Evolutionary conservation across 2,113 vertebrate genomes (phyloP).

Genomic region (Oncorhynchus mykiss): DNA sequence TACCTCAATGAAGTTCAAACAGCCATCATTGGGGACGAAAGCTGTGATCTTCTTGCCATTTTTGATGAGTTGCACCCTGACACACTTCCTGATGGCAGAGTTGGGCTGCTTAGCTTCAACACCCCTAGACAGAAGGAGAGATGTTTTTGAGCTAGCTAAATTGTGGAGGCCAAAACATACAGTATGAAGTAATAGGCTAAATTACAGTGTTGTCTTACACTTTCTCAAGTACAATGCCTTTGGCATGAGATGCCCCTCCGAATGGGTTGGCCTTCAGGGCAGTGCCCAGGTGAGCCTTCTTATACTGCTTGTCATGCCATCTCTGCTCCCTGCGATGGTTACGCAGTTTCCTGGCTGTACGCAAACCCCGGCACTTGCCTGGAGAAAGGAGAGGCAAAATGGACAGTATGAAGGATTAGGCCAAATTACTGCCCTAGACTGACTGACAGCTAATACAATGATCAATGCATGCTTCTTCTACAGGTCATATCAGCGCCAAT

Average conservation of each 20-base stretch:
- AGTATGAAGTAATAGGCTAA: background rate
- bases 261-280: constrained; percentile 97
- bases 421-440: no score
- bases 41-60: constrained; percentile 60
- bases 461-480: no score
- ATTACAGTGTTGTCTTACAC: constrained; percentile 77
- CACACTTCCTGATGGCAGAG: constrained; percentile 69
- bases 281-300: constrained; percentile 95
- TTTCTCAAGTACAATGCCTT: constrained; percentile 98
- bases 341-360: constrained; percentile 94
- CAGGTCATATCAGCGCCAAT: no score
- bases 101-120: constrained; percentile 89
- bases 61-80: constrained; percentile 85
- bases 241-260: constrained; percentile 95
- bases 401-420: no score
- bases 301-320: constrained; percentile 82
- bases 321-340: background rate
- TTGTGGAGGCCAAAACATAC: background rate
- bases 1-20: constrained; percentile 3
- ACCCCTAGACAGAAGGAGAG: constrained; percentile 69
- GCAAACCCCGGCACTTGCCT: constrained; percentile 69
- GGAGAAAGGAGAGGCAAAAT: background rate
- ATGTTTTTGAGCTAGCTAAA: background rate
- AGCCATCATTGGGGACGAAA: constrained; percentile 43
- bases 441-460: no score